Conservation (phyloP, 2,113 vertebrate species). For the Glareola pratincola region DNA sequence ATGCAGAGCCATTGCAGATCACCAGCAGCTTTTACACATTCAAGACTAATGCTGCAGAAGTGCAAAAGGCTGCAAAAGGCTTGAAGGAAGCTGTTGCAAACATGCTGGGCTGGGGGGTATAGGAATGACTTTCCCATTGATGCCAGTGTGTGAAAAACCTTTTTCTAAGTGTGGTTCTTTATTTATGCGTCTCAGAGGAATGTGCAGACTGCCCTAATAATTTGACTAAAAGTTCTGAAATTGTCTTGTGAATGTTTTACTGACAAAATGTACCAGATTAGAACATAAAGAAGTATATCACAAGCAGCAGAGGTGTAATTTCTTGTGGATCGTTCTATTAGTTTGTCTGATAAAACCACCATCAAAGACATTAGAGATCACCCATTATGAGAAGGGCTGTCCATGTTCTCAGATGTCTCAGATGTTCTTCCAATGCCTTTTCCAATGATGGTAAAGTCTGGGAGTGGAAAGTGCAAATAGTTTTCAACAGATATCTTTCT, state of each 20-base stretch:
- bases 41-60: not conserved
- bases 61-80: not conserved
- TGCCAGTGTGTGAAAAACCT: not conserved
- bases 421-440: not conserved
- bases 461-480: not conserved
- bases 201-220: not conserved
- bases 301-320: not conserved
- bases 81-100: not conserved
- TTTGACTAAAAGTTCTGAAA: not conserved
- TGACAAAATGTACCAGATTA: not conserved
- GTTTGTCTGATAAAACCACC: not conserved
- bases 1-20: not conserved
- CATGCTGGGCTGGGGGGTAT: not conserved
- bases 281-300: fast-evolving
- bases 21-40: not conserved
- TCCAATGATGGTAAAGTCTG: not conserved
- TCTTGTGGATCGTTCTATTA: not conserved
- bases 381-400: not conserved
- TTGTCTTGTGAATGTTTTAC: not conserved
- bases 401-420: not conserved
- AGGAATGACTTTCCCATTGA: not conserved
- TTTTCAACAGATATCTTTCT: not conserved
- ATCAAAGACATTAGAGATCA: not conserved
- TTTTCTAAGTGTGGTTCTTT: fast-evolving
- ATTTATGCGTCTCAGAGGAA: not conserved